Conservation (phyloP, 1,140 invertebrate species). For the Pomacea maculata region DNA sequence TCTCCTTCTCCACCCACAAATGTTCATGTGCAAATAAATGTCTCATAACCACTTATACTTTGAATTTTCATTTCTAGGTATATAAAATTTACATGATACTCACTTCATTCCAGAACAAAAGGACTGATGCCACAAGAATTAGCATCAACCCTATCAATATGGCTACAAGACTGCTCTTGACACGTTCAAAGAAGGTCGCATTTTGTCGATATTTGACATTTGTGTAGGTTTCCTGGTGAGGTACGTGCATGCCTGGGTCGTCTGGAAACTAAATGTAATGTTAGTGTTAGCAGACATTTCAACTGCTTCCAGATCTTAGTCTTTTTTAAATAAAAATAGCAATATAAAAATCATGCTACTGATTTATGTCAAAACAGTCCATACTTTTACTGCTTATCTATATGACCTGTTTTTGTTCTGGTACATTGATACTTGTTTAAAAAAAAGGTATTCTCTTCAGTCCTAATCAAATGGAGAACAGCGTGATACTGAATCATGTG, state of each 20-base stretch:
- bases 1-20: not conserved
- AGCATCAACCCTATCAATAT: conserved; percentile 54
- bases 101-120: conserved; percentile 82
- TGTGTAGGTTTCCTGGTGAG: conserved; percentile 37
- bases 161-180: conserved; percentile 47
- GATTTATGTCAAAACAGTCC: no score
- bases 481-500: no score
- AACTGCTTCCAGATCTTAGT: no score
- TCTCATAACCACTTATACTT: not conserved
- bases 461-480: no score
- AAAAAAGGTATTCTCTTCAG: no score
- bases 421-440: no score
- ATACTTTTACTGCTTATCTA: no score
- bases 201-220: conserved; percentile 47
- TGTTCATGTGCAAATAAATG: not conserved
- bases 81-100: conserved; percentile 16
- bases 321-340: no score
- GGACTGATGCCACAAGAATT: conserved; percentile 56
- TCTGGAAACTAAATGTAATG: conserved; percentile 46
- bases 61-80: not conserved
- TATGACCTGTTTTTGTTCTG: no score
- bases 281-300: no score
- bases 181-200: conserved; percentile 47
- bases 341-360: no score
- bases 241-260: conserved; percentile 43